These are phyloP conservation scores for Spicauda simplicius DNA, from an alignment of 2,888 invertebrate species.

Conservation along the genomic window DNA sequence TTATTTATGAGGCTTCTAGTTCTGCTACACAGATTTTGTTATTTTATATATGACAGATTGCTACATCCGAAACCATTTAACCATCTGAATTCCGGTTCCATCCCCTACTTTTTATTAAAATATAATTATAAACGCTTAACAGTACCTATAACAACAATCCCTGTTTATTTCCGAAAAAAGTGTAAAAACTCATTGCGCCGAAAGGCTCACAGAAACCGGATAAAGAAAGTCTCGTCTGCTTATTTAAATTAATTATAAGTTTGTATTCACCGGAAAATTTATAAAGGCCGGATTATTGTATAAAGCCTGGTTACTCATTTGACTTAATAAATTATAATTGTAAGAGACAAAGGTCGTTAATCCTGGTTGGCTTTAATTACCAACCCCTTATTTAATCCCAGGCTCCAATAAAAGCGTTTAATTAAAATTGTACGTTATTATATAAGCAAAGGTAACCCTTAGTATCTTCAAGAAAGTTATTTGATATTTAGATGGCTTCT, in stretches of 20 bases:
- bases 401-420: slow-evolving; percentile 72
- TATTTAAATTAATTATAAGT: slow-evolving; percentile 19
- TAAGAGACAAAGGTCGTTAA: slow-evolving; percentile 73
- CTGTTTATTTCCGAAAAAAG: neutral
- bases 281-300: slow-evolving; percentile 33
- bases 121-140: no score
- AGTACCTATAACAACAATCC: no score
- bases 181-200: neutral
- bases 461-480: slow-evolving; percentile 2
- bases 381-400: slow-evolving; percentile 66
- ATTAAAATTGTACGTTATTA: slow-evolving; percentile 63
- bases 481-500: neutral
- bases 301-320: slow-evolving; percentile 45
- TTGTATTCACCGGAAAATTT: slow-evolving; percentile 14
- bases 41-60: no score
- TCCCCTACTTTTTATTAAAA: no score
- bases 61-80: no score
- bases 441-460: slow-evolving; percentile 15
- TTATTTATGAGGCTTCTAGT: no score
- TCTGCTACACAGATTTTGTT: no score
- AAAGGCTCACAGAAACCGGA: neutral
- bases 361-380: slow-evolving; percentile 72
- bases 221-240: neutral
- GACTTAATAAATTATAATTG: slow-evolving; percentile 75
- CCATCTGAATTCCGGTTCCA: no score